Base-by-base conservation (phyloP, 2,888 invertebrate genomes). In the Odontocolon sp. region DNA sequence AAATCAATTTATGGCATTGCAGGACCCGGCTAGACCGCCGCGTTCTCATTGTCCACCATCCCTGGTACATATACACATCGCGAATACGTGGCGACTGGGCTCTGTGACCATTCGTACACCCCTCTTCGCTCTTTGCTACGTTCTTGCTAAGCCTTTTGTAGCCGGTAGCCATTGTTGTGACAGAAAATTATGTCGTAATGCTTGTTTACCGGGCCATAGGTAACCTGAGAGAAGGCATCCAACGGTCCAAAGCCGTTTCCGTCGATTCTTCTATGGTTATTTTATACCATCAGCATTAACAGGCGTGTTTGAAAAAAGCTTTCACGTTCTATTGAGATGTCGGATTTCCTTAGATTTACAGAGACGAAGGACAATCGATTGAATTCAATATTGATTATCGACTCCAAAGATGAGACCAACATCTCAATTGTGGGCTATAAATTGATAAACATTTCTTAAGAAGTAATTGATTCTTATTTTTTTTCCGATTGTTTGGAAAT, bases 1-100 rank as follows among this genome's bases (percentile, higher is more conserved):
- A 90, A 90, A 90, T 90, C 90, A 90, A 90, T 90, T 90, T 90
- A 90, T 89, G 89, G 87, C 86, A 85, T 73, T 77, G 68, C 69
- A 59, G 40, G 28, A 47, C 56, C 59, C 56, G 50, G 68, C 67
- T 16, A 77, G 64, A 47, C 68, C 74, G 84, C 82, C 86, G 78
- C 83, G 78, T 84, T 88, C 88, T 88, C 90, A 90, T 89, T 89
- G 89, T 89, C 87, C 87, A 80, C 40, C 68, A 38, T 28, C 42
- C 28, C 82, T n/a, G 79, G 67, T 61, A 57, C 45, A 18, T 56
- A 67, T 23, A 67, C 33, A 36, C 36, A 52, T 16, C 18, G 36
- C 8, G 21, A 14, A 23, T 26, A 31, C 28, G n/a, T 9, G 26
- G 6, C 36, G 45, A 54, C 31, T 54, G n/a, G 23, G 28, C 26